Evolutionary conservation across 2,797 vertebrate species (phyloP).

Genomic region (Sternarchorhynchus goeldii): DNA sequence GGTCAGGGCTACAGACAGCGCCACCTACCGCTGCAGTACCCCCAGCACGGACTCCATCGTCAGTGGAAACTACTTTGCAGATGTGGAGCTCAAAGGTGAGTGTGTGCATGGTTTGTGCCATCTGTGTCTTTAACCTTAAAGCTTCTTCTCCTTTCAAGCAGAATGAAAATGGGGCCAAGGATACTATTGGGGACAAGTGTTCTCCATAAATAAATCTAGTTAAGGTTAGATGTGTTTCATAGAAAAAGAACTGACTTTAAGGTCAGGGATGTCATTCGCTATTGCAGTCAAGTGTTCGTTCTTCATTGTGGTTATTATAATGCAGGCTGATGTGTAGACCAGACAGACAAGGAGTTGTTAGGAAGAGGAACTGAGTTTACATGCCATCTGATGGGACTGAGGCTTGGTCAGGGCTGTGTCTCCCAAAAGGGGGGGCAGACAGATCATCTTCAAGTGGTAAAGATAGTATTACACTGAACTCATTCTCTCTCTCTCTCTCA

Average conservation of each 20-base stretch:
- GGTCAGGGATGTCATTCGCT: not conserved
- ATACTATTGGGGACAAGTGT: not conserved
- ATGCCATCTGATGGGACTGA: not conserved
- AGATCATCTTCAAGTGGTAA: too few relatives aligned
- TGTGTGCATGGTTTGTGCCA: not conserved
- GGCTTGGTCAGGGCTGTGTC: not conserved
- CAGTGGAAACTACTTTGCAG: slow-evolving; percentile 81
- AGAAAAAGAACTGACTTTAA: not conserved
- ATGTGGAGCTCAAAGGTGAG: slow-evolving; percentile 81
- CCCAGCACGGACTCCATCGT: slow-evolving; percentile 82
- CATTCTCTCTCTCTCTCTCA: too few relatives aligned
- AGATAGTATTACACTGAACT: too few relatives aligned
- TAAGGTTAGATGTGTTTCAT: not conserved
- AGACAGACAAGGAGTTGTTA: not conserved
- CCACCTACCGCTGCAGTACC: slow-evolving; percentile 80
- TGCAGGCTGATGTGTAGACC: not conserved
- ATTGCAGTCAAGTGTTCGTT: not conserved
- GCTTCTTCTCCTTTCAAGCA: not conserved
- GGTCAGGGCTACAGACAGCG: slow-evolving; percentile 74
- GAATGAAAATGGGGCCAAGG: not conserved
- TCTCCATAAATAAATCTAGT: not conserved
- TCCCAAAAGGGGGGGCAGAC: too few relatives aligned
- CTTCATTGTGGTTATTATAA: not conserved
- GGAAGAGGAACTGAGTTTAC: not conserved
- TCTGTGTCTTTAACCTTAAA: not conserved